phyloP scores from a whole-genome alignment of 2,113 vertebrate species.

The Tachysurus fulvidraco region DNA sequence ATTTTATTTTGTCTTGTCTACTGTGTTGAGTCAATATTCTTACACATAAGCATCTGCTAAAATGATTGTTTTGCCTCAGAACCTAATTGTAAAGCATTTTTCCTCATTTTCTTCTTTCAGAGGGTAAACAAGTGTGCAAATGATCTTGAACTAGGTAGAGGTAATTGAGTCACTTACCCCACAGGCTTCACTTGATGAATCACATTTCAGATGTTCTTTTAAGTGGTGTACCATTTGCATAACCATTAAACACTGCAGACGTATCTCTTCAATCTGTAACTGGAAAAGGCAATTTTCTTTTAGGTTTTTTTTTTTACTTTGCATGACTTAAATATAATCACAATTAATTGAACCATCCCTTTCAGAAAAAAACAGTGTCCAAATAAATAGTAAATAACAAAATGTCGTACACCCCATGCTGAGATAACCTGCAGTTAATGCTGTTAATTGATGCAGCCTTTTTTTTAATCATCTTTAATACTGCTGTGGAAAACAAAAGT shows the following conservation, averaged over 20 bases:
- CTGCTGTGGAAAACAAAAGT: background rate
- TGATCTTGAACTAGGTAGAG: background rate
- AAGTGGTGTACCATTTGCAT: background rate
- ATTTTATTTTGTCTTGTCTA: background rate
- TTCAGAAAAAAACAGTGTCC: background rate
- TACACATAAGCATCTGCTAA: background rate
- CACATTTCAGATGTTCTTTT: constrained; percentile 2
- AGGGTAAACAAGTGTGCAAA: constrained; percentile 2
- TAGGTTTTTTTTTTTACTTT: background rate
- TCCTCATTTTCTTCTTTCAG: background rate
- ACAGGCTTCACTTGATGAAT: background rate
- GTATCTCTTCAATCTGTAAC: background rate
- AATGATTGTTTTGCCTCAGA: background rate
- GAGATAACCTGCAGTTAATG: background rate
- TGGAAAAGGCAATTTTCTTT: background rate
- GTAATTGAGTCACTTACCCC: constrained; percentile 6
- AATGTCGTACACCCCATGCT: background rate
- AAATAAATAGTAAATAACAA: background rate
- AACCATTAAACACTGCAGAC: constrained; percentile 3
- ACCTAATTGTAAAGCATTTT: background rate
- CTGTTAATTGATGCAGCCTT: background rate
- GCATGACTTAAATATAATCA: background rate
- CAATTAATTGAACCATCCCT: background rate
- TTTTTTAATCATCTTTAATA: background rate
- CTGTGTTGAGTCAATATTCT: background rate